Base-by-base conservation (phyloP, 1,140 invertebrate species). In the Subanguina moxae region DNA sequence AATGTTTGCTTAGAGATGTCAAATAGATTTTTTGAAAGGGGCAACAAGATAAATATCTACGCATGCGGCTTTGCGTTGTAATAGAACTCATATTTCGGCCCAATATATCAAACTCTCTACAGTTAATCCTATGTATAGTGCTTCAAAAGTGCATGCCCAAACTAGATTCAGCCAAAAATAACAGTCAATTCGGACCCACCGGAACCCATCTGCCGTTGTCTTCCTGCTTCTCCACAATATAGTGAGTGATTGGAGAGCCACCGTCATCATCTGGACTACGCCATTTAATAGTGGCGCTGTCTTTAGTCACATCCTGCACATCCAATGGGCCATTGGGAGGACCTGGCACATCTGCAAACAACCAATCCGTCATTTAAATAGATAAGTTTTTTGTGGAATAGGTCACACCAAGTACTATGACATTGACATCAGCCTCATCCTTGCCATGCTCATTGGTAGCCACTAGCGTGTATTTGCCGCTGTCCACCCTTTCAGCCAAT, bases 151-250 rank as follows among this genome's bases (percentile, higher is more conserved):
- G n/a, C n/a, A n/a, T n/a, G n/a, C n/a, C n/a, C n/a, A n/a, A n/a
- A n/a, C n/a, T n/a, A n/a, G n/a, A n/a, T n/a, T n/a, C n/a, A n/a
- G n/a, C n/a, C n/a, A n/a, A n/a, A n/a, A n/a, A n/a, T n/a, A n/a
- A n/a, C n/a, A n/a, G n/a, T n/a, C n/a, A n/a, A n/a, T n/a, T n/a
- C n/a, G n/a, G n/a, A 76, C 72, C 64, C 45, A 75, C 74, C 23
- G 76, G 79, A 17, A 82, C 82, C 80, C 80, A 82, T 30, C 80
- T 69, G 23, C 80, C 80, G 27, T 77, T 77, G 25, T 82, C 71
- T 72, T 98, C 94, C 84, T 94, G 90, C 84, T 92, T 88, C 85
- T 99, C 95, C 75, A 99, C 89, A 15, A 94, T 84, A 81, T 98
- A 99, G 84, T 94, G 90, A 1, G 87, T 86, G 57, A 97, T 88